Conservation (phyloP, 2,888 invertebrate genomes). For the Alviniconcha strummeri region DNA sequence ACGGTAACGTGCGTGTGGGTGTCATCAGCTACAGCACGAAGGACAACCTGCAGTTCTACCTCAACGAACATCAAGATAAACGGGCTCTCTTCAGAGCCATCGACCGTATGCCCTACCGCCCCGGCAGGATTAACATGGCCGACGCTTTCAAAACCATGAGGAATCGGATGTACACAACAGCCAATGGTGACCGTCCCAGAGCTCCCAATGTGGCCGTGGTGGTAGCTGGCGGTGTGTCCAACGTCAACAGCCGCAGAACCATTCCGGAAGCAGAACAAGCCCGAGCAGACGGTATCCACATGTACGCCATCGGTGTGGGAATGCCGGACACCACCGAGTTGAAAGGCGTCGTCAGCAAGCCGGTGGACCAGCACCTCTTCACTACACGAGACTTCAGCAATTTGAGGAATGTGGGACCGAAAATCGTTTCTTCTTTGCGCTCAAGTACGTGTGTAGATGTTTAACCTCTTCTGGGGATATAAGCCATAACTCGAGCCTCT, state of each 20-base stretch:
- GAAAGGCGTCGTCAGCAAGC: slow-evolving; percentile 52
- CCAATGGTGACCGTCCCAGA: slow-evolving; percentile 59
- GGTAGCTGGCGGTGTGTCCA: slow-evolving; percentile 71
- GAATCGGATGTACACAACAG: slow-evolving; percentile 53
- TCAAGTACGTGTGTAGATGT: not conserved
- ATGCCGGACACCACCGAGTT: slow-evolving; percentile 47
- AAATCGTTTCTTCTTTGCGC: slow-evolving; percentile 49
- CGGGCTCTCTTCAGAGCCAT: slow-evolving; percentile 55
- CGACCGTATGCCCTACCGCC: slow-evolving; percentile 54
- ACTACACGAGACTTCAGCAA: slow-evolving; percentile 50
- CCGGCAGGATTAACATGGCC: slow-evolving; percentile 67
- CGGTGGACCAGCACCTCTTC: slow-evolving; percentile 50
- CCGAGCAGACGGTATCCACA: slow-evolving; percentile 47
- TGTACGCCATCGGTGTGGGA: slow-evolving; percentile 62
- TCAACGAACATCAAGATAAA: slow-evolving; percentile 53
- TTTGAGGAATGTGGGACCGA: slow-evolving; percentile 44
- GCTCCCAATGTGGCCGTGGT: slow-evolving; percentile 62
- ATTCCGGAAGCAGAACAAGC: slow-evolving; percentile 60
- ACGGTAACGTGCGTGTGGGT: slow-evolving; percentile 60
- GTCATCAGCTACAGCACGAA: slow-evolving; percentile 59
- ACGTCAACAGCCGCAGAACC: slow-evolving; percentile 59
- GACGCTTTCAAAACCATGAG: slow-evolving; percentile 60
- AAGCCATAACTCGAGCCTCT: not conserved
- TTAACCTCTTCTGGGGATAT: not conserved
- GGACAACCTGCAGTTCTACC: slow-evolving; percentile 56